Conservation (phyloP, 2,113 vertebrate genomes). For the Amblyornis subalaris region DNA sequence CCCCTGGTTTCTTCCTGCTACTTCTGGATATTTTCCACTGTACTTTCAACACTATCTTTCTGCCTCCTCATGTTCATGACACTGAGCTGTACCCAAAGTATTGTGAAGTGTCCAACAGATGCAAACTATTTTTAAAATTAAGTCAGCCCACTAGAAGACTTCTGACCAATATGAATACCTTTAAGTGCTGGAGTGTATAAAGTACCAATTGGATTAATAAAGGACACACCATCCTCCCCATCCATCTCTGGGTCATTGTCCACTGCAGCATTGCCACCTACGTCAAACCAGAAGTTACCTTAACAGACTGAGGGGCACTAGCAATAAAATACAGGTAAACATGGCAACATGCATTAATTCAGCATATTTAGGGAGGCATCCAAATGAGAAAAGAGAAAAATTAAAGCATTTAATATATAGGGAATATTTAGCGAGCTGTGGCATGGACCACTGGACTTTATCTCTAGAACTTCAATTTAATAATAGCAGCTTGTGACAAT, state of each 20-base stretch:
- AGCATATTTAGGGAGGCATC: slow-evolving; percentile 19
- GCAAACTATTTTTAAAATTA: not conserved
- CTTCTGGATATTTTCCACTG: not conserved
- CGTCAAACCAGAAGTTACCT: slow-evolving; percentile 67
- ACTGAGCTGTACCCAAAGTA: not conserved
- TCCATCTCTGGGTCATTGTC: slow-evolving; percentile 86
- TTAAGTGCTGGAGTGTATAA: slow-evolving; percentile 88
- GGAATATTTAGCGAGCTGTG: not conserved
- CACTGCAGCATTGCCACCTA: slow-evolving; percentile 87
- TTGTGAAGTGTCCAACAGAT: not conserved
- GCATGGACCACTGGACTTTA: not conserved
- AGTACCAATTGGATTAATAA: slow-evolving; percentile 85
- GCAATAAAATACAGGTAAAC: slow-evolving; percentile 5
- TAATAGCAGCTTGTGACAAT: not conserved
- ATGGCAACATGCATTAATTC: slow-evolving; percentile 39
- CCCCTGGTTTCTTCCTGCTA: not conserved
- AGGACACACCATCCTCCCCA: slow-evolving; percentile 93
- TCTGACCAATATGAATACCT: slow-evolving; percentile 76
- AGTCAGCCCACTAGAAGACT: not conserved
- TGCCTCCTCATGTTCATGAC: not conserved
- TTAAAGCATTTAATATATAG: not conserved
- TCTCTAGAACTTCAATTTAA: not conserved
- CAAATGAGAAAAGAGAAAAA: slow-evolving; percentile 47
- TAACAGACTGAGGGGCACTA: slow-evolving; percentile 13
- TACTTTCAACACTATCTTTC: not conserved